Conservation (phyloP, 2,888 invertebrate species). For the Melieria picta region DNA sequence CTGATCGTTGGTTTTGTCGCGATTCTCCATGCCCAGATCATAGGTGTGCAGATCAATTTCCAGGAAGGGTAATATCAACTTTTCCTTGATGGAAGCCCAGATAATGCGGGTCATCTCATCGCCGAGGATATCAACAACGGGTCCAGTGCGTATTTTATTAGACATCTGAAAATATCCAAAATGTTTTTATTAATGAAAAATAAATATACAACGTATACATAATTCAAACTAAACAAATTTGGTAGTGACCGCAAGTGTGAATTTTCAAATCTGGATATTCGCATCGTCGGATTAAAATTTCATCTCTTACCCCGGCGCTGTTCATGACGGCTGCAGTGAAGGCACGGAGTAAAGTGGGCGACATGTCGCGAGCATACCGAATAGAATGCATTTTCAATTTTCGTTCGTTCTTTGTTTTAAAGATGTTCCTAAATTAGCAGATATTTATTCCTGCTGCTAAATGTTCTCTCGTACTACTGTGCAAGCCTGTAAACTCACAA, state of each 20-base stretch:
- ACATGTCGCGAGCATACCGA: slow-evolving; percentile 41
- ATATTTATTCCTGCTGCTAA: too few relatives aligned
- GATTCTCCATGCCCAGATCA: slow-evolving; percentile 94
- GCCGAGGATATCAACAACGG: slow-evolving; percentile 92
- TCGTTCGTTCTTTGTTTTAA: too few relatives aligned
- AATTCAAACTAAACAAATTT: too few relatives aligned
- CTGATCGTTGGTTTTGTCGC: slow-evolving; percentile 93
- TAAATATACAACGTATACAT: too few relatives aligned
- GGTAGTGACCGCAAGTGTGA: too few relatives aligned
- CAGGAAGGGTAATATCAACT: slow-evolving; percentile 94
- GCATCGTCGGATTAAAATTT: background rate
- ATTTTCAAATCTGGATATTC: background rate
- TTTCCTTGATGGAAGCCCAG: slow-evolving; percentile 98
- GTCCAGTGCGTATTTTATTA: slow-evolving; percentile 79
- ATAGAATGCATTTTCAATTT: slow-evolving; percentile 40
- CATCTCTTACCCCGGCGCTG: slow-evolving; percentile 45
- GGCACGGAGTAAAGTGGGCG: slow-evolving; percentile 41
- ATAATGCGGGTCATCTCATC: slow-evolving; percentile 98
- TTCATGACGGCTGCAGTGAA: slow-evolving; percentile 40
- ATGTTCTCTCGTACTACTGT: too few relatives aligned
- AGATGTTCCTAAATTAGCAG: too few relatives aligned
- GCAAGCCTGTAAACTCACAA: too few relatives aligned
- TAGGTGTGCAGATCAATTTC: slow-evolving; percentile 94
- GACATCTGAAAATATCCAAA: slow-evolving; percentile 58
- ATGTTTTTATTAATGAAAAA: too few relatives aligned